Evolutionary conservation across 2,113 vertebrate genomes (phyloP), one percentile per base, ranked within the genome.

Genomic region (Nycticryphes semicollaris): DNA sequence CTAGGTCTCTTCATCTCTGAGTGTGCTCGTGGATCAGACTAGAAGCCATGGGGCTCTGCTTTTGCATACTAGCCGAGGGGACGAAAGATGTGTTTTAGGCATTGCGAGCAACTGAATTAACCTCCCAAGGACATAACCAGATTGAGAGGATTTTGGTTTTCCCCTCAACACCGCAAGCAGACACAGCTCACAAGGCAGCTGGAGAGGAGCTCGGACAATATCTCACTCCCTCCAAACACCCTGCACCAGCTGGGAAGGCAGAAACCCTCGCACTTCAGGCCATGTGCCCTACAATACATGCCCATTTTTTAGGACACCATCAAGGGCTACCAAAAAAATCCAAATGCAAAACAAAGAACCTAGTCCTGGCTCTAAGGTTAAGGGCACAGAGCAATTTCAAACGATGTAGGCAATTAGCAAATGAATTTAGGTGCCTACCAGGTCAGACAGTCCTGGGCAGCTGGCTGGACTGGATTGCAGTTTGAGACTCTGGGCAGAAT

Each of bases 271-370:
- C 6, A 10, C 43, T 89, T 73, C 28, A 14, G 57, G n/a, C 59
- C 35, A 43, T 0, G 1, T 48, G 43, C 48, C 68, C 59, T 35
- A 23, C 0, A 0, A 23, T 9, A 60, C 0, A 0, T 56, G 62
- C 35, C 21, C 3, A 0, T 33, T 87, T 57, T 14, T 39, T 56
- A 48, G 3, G 4, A 39, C 19, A 64, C 16, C 64, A 72, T 16
- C 51, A 67, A 10, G 4, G 37, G 22, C 28, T 37, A 54, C 41
- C 13, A 76, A 68, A 79, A 79, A 74, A 14, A 1, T 12, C 12
- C 35, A 56, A 90, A 64, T 14, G 24, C 14, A 51, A 64, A 84
- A 47, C 27, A 79, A 79, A 87, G 51, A 9, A 39, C 7, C 7
- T 7, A 30, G 20, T 59, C n/a, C 31, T 56, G 54, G 28, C 47